A percentile compares a stretch with the other conserved stretches of the same genome.
Conservation (phyloP, 2,113 vertebrate species). For the Malurus cyaneus region DNA sequence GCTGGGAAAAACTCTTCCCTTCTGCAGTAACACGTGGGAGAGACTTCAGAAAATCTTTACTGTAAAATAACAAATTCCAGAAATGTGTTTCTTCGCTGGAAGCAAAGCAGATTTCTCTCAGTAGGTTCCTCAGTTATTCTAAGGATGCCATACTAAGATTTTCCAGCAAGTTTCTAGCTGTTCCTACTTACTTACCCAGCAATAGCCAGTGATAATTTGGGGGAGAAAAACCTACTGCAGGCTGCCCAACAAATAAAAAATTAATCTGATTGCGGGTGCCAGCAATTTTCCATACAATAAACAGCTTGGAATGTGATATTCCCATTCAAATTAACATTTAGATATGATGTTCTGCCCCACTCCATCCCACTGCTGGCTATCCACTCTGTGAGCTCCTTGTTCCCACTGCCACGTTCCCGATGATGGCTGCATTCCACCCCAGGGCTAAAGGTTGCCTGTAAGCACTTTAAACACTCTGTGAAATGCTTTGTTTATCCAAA, state of each 20-base stretch:
- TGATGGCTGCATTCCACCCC: background rate
- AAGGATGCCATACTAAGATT: background rate
- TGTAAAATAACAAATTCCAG: background rate
- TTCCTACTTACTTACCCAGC: background rate
- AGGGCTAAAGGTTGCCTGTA: background rate
- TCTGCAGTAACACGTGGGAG: background rate
- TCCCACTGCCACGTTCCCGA: accelerated
- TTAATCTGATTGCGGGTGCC: background rate
- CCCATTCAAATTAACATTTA: background rate
- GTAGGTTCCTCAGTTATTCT: background rate
- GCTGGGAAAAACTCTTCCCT: background rate
- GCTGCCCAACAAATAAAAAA: background rate
- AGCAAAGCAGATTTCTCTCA: background rate
- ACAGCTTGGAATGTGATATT: background rate
- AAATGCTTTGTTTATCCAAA: constrained; percentile 1
- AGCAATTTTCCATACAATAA: background rate
- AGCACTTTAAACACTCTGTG: background rate
- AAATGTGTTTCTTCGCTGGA: background rate
- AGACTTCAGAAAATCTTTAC: background rate
- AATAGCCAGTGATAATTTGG: background rate
- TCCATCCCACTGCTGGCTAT: background rate
- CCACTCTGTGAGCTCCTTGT: background rate
- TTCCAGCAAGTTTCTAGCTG: background rate
- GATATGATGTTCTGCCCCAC: accelerated
- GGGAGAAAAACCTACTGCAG: background rate